Evolutionary conservation across 1,140 invertebrate species (phyloP), one percentile per base, ranked within the genome.

Genomic region (Hylyphantes graminicola): DNA sequence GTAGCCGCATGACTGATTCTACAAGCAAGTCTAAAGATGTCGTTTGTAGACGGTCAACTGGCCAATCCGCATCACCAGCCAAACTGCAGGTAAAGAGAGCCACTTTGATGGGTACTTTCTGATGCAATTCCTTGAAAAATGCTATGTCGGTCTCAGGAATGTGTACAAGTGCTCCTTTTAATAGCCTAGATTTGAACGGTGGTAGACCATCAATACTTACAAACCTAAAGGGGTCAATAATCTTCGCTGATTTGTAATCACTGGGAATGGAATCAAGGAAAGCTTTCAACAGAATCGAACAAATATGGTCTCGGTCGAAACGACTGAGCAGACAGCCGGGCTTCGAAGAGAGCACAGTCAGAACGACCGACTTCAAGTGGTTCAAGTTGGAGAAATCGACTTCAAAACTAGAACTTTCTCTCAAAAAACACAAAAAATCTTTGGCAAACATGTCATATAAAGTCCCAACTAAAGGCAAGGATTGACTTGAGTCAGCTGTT

Each of bases 1-100:
- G 19, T n/a, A 67, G 35, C 13, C 50, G 35, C 15, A 74, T 35
- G 11, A 48, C n/a, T 7, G n/a, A 7, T 21, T 83, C 21, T 19
- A 48, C 61, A 1, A 67, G 59, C n/a, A 61, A 54, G 48, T 74
- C 17, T 4, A 17, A 70, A 68, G 4, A 13, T 67, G n/a, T 10
- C n/a, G 21, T 53, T 75, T 74, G 67, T 8, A 72, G 12, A 19
- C 21, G 35, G 13, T 63, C 21, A 8, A 72, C 53, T 15, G 64
- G 65, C 68, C 67, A 61, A 13, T 85, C 75, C 11, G 61, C 57
- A 75, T 85, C 84, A 5, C 76, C 68, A 73, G 84, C 63, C 12
- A 85, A 61, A 21, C 76, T 74, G 9, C 17, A 19, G 17, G 51
- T 64, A 67, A 85, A 80, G 9, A 85, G 57, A 9, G 61, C 61